Conservation (phyloP, 2,113 vertebrate genomes). For the Condylura cristata region DNA sequence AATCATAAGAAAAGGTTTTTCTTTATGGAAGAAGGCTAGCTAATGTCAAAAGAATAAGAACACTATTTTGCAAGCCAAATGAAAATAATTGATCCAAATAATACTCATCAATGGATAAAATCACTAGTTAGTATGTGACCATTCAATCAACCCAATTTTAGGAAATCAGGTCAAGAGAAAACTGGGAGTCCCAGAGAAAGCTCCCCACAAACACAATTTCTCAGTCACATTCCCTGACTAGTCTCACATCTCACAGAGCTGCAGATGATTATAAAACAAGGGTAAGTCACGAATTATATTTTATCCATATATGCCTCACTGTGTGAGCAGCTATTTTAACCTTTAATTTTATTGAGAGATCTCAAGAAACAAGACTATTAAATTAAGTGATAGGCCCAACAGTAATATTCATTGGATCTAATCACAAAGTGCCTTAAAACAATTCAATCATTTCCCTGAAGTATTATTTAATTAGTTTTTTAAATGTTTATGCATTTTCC, state of each 20-base stretch:
- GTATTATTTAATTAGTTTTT: slow-evolving; percentile 30
- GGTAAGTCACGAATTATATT: background rate
- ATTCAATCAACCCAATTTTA: background rate
- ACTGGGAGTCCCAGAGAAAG: background rate
- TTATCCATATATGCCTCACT: background rate
- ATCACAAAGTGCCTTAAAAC: background rate
- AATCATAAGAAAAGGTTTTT: background rate
- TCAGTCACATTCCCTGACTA: background rate
- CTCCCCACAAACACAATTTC: background rate
- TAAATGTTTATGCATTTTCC: background rate
- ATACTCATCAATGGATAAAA: background rate
- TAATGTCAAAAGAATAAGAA: background rate
- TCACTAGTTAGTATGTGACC: background rate
- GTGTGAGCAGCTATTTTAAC: background rate
- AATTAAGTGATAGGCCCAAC: background rate
- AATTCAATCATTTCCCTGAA: background rate
- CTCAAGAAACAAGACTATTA: background rate
- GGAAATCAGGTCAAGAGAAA: background rate
- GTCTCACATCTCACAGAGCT: background rate
- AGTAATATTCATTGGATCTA: background rate
- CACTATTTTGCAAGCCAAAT: background rate
- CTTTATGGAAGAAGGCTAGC: background rate
- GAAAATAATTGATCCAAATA: background rate
- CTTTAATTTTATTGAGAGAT: background rate
- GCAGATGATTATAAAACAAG: background rate